A percentile compares a stretch with the other conserved stretches of the same genome.
phyloP scores from a whole-genome alignment of 2,113 vertebrate species.

The Gopherus flavomarginatus region DNA sequence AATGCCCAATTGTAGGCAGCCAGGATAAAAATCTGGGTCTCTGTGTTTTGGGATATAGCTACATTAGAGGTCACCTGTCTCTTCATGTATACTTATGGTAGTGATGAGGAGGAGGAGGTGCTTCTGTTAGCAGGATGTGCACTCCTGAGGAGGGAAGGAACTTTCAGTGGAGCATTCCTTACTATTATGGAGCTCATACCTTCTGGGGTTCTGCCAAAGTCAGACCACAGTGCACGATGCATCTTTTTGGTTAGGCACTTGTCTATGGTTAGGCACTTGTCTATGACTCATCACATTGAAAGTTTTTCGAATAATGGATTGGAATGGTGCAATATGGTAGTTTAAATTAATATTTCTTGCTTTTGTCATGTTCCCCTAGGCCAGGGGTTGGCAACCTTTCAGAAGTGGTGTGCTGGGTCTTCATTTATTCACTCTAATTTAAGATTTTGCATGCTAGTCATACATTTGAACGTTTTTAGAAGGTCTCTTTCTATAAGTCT shows the following conservation, averaged over 20 bases:
- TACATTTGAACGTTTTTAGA: too few relatives aligned
- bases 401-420: too few relatives aligned
- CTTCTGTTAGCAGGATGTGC: background rate
- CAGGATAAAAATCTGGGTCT: background rate
- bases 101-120: background rate
- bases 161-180: background rate
- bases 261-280: background rate
- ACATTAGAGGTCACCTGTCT: background rate
- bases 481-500: too few relatives aligned
- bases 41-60: background rate
- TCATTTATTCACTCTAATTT: too few relatives aligned
- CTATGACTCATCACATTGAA: background rate
- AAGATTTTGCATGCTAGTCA: too few relatives aligned
- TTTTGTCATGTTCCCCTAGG: constrained; percentile 54
- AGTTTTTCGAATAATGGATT: fast-evolving
- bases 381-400: background rate
- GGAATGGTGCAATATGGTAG: constrained; percentile 15
- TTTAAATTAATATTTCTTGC: constrained; percentile 52
- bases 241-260: background rate
- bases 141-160: fast-evolving
- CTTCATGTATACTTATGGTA: background rate
- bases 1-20: background rate
- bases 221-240: background rate
- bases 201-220: background rate
- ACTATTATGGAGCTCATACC: background rate